These are phyloP conservation scores for Anas bahamensis DNA, from an alignment of 2,797 vertebrate species.

Conservation along the genomic window DNA sequence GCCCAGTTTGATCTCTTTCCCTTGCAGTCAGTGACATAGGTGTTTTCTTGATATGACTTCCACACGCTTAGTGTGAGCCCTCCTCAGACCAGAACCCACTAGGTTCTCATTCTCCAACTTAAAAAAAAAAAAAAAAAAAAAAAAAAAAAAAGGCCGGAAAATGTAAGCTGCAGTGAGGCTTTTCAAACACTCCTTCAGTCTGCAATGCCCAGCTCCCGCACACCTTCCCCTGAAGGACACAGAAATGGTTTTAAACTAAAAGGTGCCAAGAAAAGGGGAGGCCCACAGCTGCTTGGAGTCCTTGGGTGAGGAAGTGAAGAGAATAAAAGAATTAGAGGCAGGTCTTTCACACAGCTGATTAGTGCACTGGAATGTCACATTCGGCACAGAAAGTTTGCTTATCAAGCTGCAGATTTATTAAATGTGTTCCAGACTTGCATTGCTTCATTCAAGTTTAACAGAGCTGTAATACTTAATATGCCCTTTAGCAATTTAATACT, in stretches of 20 bases:
- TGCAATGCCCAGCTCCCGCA: neutral
- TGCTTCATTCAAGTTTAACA: conserved; percentile 48
- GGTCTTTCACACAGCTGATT: conserved; percentile 18
- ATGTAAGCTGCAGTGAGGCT: neutral
- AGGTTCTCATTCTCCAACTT: neutral
- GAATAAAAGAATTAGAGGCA: conserved; percentile 23
- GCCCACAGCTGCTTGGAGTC: neutral
- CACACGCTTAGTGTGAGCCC: neutral
- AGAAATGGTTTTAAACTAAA: neutral
- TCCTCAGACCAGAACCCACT: neutral
- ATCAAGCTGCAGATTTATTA: conserved; percentile 37
- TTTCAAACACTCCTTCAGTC: neutral
- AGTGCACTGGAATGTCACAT: conserved; percentile 39
- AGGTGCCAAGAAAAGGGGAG: neutral
- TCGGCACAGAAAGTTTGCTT: conserved; percentile 1
- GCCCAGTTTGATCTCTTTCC: neutral
- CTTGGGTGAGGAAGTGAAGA: conserved; percentile 7
- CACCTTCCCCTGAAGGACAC: conserved; percentile 13
- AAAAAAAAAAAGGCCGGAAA: neutral
- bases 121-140: neutral
- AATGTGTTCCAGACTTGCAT: conserved; percentile 38
- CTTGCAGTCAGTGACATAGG: neutral
- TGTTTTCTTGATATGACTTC: neutral
- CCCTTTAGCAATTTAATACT: conserved; percentile 49
- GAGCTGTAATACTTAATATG: conserved; percentile 38